Evolutionary conservation across 2,888 invertebrate species (phyloP), one percentile per base, ranked within the genome.

Genomic region (Metellina segmentata): DNA sequence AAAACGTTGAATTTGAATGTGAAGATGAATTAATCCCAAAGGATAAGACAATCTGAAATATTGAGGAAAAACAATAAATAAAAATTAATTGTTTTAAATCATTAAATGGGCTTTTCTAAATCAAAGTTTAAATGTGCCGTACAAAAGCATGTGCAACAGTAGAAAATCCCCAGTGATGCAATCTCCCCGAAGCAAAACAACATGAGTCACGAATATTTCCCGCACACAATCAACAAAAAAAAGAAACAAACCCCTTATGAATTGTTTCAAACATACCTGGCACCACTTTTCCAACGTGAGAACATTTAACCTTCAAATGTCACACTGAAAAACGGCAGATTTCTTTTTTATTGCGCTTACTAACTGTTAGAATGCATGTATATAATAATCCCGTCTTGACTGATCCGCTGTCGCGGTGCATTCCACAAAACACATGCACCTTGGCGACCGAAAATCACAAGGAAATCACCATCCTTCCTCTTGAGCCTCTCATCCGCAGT

Each of bases 211-310:
- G 34, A 34, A 34, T 34, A 16, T 9, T 61, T 61, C 61, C 61
- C 61, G 13, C 61, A 34, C 34, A 34, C 61, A 16, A 16, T 9
- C 61, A 34, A 61, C 11, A 61, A 61, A 61, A 7, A 7, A 9
- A 61, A 61, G 1, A 34, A 7, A 5, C 9, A 61, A 7, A 61
- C 61, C 13, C 61, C 61, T 16, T 16, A 61, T 61, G 61, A 61
- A 61, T 16, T 61, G 13, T 16, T 61, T 11, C 5, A 34, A 79
- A 90, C 89, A 70, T 90, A 90, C 89, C 89, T 90, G 89, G 79
- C 83, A 90, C 89, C 78, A 79, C 83, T 78, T 83, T 79, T 90
- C 85, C 89, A 85, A 48, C 89, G 89, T 77, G 89, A 85, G 85
- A 90, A 90, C 89, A 85, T 90, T 82, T 78, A 90, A 90, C 89